phyloP scores from a whole-genome alignment of 2,797 vertebrate genomes.

The Hozukius guyotensis region DNA sequence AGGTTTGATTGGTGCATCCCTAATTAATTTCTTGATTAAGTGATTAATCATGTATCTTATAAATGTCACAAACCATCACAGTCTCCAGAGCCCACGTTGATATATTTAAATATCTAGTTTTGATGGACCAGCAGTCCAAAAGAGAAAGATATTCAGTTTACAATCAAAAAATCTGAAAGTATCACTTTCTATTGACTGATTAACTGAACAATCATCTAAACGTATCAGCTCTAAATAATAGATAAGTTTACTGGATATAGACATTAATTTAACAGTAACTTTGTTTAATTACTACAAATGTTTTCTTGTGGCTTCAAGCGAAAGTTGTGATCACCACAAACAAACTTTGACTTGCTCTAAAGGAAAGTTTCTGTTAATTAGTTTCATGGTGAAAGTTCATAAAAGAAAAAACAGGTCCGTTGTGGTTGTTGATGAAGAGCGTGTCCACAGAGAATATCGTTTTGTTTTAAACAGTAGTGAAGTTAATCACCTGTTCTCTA shows the following conservation, averaged over 20 bases:
- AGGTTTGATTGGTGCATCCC: too few relatives aligned
- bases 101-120: too few relatives aligned
- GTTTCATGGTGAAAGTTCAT: not conserved
- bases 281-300: not conserved
- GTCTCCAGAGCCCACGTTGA: too few relatives aligned
- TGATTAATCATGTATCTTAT: too few relatives aligned
- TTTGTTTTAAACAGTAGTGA: not conserved
- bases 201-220: not conserved
- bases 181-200: not conserved
- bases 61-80: too few relatives aligned
- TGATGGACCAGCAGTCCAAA: not conserved
- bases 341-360: not conserved
- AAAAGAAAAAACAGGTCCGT: too few relatives aligned
- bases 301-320: not conserved
- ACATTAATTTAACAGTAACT: not conserved
- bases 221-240: not conserved
- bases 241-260: not conserved
- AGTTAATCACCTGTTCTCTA: slow-evolving; percentile 14
- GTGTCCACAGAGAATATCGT: not conserved
- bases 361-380: not conserved
- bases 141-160: not conserved
- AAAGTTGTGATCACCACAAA: not conserved
- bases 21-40: too few relatives aligned
- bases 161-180: not conserved
- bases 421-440: not conserved